phyloP scores from a whole-genome alignment of 2,888 invertebrate species.

The Drosophila kuntzei region DNA sequence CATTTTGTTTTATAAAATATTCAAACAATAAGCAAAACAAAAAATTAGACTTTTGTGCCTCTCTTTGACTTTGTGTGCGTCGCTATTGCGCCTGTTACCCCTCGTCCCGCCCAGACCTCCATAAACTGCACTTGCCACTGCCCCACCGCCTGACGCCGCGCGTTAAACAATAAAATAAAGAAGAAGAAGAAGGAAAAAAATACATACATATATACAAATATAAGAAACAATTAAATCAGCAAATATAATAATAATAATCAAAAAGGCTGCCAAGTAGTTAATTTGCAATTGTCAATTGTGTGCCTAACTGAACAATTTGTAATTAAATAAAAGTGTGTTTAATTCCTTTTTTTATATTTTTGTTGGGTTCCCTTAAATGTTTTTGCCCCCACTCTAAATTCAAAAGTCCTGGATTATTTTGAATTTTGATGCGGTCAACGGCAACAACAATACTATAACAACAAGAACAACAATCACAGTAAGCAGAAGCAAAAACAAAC shows the following conservation, averaged over 20 bases:
- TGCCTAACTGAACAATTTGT: conserved; percentile 58
- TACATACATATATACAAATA: not conserved
- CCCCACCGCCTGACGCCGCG: conserved; percentile 44
- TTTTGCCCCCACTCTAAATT: conserved; percentile 52
- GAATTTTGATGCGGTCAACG: conserved; percentile 60
- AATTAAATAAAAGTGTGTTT: conserved; percentile 12
- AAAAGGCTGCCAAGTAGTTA: conserved; percentile 30
- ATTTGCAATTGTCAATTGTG: conserved; percentile 54
- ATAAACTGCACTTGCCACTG: conserved; percentile 42
- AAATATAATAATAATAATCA: not conserved
- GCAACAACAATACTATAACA: conserved; percentile 10
- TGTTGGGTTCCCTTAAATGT: conserved; percentile 42
- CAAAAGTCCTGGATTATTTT: conserved; percentile 84
- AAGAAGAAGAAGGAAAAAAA: conserved; percentile 13
- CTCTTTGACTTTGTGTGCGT: conserved; percentile 34
- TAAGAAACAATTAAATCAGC: conserved; percentile 12
- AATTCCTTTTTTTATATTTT: conserved; percentile 36
- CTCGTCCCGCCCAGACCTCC: conserved; percentile 1
- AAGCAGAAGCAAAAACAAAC: conserved; percentile 24
- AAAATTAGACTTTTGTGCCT: conserved; percentile 34
- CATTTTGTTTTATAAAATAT: not conserved
- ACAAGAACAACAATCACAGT: not conserved
- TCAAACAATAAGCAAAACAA: not conserved
- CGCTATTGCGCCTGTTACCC: conserved; percentile 9
- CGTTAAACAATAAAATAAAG: conserved; percentile 12